Conservation (phyloP, 2,113 vertebrate species). For the Apteryx mantelli region DNA sequence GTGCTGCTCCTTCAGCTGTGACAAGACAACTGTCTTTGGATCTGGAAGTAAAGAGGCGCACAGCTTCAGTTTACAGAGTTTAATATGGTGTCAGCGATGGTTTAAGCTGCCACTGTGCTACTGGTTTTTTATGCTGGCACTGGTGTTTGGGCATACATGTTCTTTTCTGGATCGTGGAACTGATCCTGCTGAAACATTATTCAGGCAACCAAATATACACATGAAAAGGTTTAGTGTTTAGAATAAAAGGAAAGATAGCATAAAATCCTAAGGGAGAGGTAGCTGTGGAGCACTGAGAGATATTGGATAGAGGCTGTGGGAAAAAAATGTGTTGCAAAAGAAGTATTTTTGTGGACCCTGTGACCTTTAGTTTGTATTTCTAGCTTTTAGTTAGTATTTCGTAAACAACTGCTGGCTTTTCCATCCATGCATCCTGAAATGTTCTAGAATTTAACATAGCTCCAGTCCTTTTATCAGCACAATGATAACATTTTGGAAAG, state of each 20-base stretch:
- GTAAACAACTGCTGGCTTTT: neutral
- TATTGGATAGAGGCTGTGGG: neutral
- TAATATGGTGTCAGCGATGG: fast-evolving
- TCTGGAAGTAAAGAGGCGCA: neutral
- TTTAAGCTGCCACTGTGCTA: neutral
- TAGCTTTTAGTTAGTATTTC: neutral
- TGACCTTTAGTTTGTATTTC: neutral
- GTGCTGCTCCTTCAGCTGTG: neutral
- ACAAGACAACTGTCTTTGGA: neutral
- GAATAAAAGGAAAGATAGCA: neutral
- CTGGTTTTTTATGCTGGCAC: fast-evolving
- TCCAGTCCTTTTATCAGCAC: neutral
- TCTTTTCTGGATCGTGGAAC: neutral
- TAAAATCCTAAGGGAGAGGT: neutral
- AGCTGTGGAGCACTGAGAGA: neutral
- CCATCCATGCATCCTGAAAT: neutral
- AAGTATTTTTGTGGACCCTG: neutral
- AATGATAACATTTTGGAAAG: neutral
- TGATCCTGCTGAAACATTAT: neutral
- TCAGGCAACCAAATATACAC: neutral
- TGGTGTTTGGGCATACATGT: fast-evolving
- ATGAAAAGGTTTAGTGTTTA: fast-evolving
- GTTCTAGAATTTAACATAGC: neutral
- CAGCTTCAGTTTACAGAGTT: neutral
- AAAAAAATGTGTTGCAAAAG: neutral